Conservation (phyloP, 2,113 vertebrate genomes). For the Hydrochoerus hydrochaeris region DNA sequence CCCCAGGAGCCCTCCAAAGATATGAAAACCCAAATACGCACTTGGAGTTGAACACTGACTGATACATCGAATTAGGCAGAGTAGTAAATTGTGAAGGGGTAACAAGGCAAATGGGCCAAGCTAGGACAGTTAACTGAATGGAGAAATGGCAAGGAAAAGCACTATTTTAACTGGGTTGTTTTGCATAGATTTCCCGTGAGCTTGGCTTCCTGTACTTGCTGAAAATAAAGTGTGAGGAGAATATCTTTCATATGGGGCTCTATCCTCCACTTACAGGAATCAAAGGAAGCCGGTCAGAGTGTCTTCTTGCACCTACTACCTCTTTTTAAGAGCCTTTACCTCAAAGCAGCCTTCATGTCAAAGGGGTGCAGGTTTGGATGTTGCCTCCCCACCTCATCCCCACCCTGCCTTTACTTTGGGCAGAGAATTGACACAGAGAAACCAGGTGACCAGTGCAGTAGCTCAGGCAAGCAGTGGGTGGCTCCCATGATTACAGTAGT, state of each 20-base stretch:
- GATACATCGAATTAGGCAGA: background rate
- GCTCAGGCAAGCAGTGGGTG: background rate
- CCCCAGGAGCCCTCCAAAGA: background rate
- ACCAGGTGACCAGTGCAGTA: background rate
- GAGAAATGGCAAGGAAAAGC: background rate
- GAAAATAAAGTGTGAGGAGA: too few species aligned
- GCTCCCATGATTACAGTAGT: too few species aligned
- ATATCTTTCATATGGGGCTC: background rate
- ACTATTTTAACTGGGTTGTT: background rate
- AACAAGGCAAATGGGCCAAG: background rate
- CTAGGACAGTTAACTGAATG: background rate
- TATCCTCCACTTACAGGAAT: background rate
- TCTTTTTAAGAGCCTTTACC: background rate
- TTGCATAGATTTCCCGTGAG: background rate
- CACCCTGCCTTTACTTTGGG: background rate
- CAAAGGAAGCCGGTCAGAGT: background rate
- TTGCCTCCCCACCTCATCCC: rapidly evolving
- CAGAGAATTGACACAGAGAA: background rate
- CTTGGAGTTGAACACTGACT: background rate
- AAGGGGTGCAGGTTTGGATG: background rate
- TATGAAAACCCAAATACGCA: background rate
- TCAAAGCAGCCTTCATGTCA: background rate
- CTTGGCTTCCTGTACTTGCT: too few species aligned
- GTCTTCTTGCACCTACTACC: too few species aligned
- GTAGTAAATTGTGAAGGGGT: background rate